Evolutionary conservation across 1,140 invertebrate genomes (phyloP), one percentile per base, ranked within the genome.

Genomic region (Pseudomyrmex concolor): DNA sequence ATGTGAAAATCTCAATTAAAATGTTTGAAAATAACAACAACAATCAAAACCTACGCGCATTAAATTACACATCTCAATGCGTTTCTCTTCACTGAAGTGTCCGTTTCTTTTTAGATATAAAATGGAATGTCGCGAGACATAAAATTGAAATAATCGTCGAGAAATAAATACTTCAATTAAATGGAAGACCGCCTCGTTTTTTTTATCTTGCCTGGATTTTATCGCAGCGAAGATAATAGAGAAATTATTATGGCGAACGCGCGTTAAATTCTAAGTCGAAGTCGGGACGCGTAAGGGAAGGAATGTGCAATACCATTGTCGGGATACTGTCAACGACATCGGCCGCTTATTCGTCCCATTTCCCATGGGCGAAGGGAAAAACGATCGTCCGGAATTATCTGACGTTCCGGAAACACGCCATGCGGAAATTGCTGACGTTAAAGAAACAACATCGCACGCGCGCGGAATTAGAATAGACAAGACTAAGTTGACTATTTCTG

Each of bases 251-350:
- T 15, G 57, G 22, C 22, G 15, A 55, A 10, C 19, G 17, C 19
- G 17, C 48, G 74, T 68, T 68, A 64, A 76, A 51, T n/a, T 62
- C 45, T 12, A 45, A 48, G 10, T 66, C 25, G 63, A 64, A 13
- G 64, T 13, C 63, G n/a, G 10, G 9, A n/a, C 5, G 73, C n/a
- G 15, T 19, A 57, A 64, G 48, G 1, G 15, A n/a, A 67, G 13
- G 13, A 43, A 68, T 50, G 25, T 50, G 25, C 51, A 55, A 77
- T 77, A 77, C 48, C 63, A 77, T 55, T 77, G 34, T 77, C 50
- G 64, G 48, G 67, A 17, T 77, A 77, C 55, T 10, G 57, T 68
- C 34, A 12, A 55, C 45, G 71, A 68, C 50, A 55, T 68, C 51
- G 48, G 50, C 4, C 73, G 62, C 50, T 77, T 68, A 67, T 67